Percentiles rank a stretch among this genome's conserved stretches.
phyloP scores from a whole-genome alignment of 1,140 invertebrate genomes.

The Megathymus violae region DNA sequence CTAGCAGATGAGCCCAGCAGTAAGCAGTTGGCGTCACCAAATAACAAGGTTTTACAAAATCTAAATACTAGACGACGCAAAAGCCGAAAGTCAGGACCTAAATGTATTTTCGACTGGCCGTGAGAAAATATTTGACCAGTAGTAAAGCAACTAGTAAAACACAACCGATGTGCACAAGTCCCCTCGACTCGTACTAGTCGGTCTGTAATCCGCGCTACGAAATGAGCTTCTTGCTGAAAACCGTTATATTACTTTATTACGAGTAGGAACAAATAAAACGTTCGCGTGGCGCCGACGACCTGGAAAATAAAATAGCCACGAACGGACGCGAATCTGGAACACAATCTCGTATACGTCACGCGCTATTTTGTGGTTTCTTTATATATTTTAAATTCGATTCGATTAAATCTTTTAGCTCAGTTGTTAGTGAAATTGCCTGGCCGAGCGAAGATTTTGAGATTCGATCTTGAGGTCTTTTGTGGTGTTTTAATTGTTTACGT shows the following conservation, averaged over 20 bases:
- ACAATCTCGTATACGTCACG: constrained; percentile 55
- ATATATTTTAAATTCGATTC: background rate
- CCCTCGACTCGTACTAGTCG: constrained; percentile 22
- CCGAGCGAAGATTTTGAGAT: no score
- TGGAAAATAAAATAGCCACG: constrained; percentile 59
- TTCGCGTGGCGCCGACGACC: constrained; percentile 59
- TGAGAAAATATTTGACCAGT: constrained; percentile 7
- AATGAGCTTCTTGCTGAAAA: constrained; percentile 43
- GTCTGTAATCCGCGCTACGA: constrained; percentile 34
- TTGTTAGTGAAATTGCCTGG: no score
- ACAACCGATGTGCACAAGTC: constrained; percentile 11
- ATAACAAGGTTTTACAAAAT: no score
- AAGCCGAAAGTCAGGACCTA: background rate
- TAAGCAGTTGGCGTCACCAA: no score
- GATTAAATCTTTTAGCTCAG: background rate
- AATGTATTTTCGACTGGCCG: background rate
- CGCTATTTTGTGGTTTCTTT: constrained; percentile 38
- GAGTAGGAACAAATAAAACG: constrained; percentile 56
- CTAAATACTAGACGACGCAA: no score
- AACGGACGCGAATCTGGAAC: constrained; percentile 57
- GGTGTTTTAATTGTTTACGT: no score
- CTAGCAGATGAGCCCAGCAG: no score
- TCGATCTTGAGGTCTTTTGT: no score
- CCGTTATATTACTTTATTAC: constrained; percentile 56
- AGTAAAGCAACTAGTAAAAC: constrained; percentile 6